A percentile compares a stretch with the other conserved stretches of the same genome.
Conservation (phyloP, 2,797 vertebrate species). For the Sebastes aleutianus region DNA sequence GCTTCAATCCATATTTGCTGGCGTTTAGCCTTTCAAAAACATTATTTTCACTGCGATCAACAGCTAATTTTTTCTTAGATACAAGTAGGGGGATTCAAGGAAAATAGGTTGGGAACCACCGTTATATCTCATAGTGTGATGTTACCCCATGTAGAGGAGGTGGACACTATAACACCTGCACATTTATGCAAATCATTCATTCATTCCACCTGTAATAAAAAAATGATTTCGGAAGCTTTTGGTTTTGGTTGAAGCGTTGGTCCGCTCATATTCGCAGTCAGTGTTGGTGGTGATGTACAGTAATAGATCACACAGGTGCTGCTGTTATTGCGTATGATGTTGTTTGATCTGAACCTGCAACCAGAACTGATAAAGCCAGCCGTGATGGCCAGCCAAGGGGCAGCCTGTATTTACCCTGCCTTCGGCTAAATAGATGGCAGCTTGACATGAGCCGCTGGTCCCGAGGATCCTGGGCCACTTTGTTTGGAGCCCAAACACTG, state of each 20-base stretch:
- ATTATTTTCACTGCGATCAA: too few species aligned
- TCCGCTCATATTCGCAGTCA: neutral
- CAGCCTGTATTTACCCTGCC: conserved; percentile 66
- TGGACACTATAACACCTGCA: neutral
- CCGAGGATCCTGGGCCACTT: conserved; percentile 25
- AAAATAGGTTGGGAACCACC: too few species aligned
- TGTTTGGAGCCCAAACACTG: conserved; percentile 72
- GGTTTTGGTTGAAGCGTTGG: neutral
- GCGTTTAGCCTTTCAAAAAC: too few species aligned
- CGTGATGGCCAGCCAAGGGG: neutral
- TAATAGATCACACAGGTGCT: neutral
- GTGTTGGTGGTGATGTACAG: neutral
- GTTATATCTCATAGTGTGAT: neutral
- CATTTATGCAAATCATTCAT: neutral
- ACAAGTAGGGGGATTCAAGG: too few species aligned
- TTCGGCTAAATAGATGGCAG: conserved; percentile 53
- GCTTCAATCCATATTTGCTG: too few species aligned
- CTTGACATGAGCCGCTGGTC: conserved; percentile 27
- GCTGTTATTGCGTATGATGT: neutral
- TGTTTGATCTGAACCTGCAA: conserved; percentile 10
- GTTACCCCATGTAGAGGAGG: neutral
- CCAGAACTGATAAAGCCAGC: neutral
- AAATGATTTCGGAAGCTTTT: neutral
- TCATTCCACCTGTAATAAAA: neutral
- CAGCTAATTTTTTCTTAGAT: too few species aligned